phyloP scores from a whole-genome alignment of 1,140 invertebrate species.

The Drosophila ambigua region DNA sequence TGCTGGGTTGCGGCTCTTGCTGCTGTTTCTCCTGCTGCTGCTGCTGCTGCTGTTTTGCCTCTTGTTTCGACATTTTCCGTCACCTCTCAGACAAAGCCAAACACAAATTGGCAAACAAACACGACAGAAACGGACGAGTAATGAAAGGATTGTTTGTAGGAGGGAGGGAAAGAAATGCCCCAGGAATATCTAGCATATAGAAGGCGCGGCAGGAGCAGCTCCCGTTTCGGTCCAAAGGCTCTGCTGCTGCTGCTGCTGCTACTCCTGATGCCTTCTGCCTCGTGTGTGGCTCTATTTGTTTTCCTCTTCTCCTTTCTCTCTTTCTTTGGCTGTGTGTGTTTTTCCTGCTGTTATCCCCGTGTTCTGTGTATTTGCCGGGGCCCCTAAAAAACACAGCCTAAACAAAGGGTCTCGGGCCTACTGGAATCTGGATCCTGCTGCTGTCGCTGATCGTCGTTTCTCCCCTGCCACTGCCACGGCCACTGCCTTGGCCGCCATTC shows the following conservation, averaged over 20 bases:
- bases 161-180: constrained; percentile 7
- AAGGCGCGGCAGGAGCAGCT: no score
- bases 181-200: not conserved
- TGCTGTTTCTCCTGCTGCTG: constrained; percentile 3
- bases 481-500: constrained; percentile 60
- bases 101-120: constrained; percentile 72
- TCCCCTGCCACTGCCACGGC: constrained; percentile 2
- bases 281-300: constrained; percentile 64
- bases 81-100: constrained; percentile 66
- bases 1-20: no score
- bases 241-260: constrained; percentile 4
- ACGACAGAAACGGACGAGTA: constrained; percentile 43
- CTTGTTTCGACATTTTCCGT: constrained; percentile 13
- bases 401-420: constrained; percentile 27
- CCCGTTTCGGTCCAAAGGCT: not conserved
- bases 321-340: constrained; percentile 3
- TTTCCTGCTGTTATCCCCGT: constrained; percentile 32
- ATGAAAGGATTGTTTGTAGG: constrained; percentile 51
- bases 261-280: constrained; percentile 1
- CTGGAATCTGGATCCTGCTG: constrained; percentile 27
- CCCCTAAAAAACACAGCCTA: constrained; percentile 42
- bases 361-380: constrained; percentile 27
- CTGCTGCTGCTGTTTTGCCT: constrained; percentile 2
- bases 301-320: constrained; percentile 27
- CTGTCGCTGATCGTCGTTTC: constrained; percentile 69